Base-by-base conservation (phyloP, 1,140 invertebrate genomes). In the Microplitis mediator region DNA sequence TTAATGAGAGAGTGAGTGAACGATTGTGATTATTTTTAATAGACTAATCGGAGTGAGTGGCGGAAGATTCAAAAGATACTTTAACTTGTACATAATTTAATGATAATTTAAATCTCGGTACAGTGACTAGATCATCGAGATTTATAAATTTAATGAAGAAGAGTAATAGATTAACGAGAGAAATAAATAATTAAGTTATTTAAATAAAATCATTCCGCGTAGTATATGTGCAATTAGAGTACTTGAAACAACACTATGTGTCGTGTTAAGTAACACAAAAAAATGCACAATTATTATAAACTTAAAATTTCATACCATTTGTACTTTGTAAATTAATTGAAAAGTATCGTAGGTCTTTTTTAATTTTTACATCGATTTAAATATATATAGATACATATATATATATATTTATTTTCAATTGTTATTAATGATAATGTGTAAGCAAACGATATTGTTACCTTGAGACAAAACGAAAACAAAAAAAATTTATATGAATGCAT, bases 311-410 rank as follows among this genome's bases (percentile, higher is more conserved):
- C 76, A 70, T 84, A 82, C 76, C 31, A 73, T 82, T 82, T 79
- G 76, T 82, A 84, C 79, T 79, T 79, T 81, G 76, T 72, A 54
- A 58, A 58, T 36, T 6, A n/a, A 72, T 75, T 36, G 45, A 63
- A 34, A 71, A 60, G 65, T 23, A 51, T 72, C 74, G 69, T 16
- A 31, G 63, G 35, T 31, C 61, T 76, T 74, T 73, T 75, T 72
- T 31, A 68, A 45, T 73, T 75, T 64, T 66, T 73, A 61, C 45
- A 66, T 35, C 39, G 23, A 69, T 23, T 23, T 23, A 23, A 23
- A 23, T 23, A 23, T 23, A 23, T 23, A 23, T 23, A 23, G n/a
- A n/a, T n/a, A n/a, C n/a, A n/a, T n/a, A n/a, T n/a, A 23, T 23
- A 23, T 23, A 23, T 23, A 45, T 45, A 45, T 45, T 52, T 61